A percentile compares a stretch with the other conserved stretches of the same genome.
Conservation (phyloP, 1,140 invertebrate species). For the Diuraphis noxia region DNA sequence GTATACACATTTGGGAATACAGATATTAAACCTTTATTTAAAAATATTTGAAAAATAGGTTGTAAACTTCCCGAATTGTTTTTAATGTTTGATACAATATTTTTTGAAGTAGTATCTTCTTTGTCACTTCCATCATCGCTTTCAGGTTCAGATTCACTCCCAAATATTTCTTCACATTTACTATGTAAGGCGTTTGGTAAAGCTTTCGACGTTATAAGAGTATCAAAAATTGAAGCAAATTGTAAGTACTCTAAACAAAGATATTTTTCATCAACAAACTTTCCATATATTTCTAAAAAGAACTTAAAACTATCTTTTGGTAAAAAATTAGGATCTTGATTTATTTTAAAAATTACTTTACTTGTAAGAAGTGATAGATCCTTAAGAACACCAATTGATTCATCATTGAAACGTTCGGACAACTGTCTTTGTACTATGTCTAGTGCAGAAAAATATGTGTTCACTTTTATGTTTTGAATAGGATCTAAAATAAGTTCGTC, state of each 20-base stretch:
- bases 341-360: background rate
- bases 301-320: constrained; percentile 1
- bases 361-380: constrained; percentile 2
- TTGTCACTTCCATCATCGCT: background rate
- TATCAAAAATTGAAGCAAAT: background rate
- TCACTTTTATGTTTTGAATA: constrained; percentile 21
- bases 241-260: background rate
- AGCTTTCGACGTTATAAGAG: background rate
- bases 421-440: background rate
- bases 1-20: background rate
- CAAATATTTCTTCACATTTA: background rate
- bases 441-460: constrained; percentile 6
- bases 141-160: background rate
- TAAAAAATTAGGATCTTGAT: background rate
- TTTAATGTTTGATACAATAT: background rate
- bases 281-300: background rate
- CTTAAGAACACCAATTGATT: constrained; percentile 7
- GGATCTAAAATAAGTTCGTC: background rate
- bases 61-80: background rate
- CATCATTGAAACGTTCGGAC: background rate
- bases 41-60: background rate
- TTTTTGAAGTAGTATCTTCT: background rate
- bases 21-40: constrained; percentile 8
- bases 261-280: background rate
- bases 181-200: background rate